Conservation (phyloP, 1,140 invertebrate genomes). For the Grapholita molesta region DNA sequence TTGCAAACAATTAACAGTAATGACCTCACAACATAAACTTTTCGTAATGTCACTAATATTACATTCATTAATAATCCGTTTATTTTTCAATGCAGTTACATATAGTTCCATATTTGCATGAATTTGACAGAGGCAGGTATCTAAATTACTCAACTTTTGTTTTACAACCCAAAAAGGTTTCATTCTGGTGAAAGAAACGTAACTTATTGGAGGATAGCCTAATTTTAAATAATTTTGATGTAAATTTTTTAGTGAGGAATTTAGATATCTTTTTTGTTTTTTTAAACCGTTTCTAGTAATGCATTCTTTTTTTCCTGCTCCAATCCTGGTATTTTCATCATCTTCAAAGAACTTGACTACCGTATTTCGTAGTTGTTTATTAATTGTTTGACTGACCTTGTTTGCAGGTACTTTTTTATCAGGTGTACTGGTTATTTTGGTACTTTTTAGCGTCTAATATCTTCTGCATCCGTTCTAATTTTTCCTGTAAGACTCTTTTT, state of each 20-base stretch:
- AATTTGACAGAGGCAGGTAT: constrained; percentile 9
- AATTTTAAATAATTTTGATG: not conserved
- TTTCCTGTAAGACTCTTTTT: too few species aligned
- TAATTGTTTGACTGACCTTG: too few species aligned
- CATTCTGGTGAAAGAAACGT: not conserved
- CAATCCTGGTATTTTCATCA: constrained; percentile 1
- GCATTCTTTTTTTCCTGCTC: constrained; percentile 14
- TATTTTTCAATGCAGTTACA: not conserved
- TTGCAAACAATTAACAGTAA: too few species aligned
- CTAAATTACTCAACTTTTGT: not conserved
- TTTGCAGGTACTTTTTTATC: too few species aligned
- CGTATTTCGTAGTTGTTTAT: too few species aligned
- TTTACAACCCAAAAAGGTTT: constrained; percentile 11
- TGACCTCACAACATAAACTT: too few species aligned
- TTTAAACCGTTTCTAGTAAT: not conserved
- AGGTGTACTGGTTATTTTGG: too few species aligned
- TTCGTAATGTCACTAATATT: too few species aligned
- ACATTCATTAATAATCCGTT: too few species aligned
- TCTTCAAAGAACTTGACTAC: too few species aligned
- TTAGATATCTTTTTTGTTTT: constrained; percentile 19
- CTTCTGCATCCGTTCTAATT: too few species aligned
- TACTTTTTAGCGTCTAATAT: too few species aligned
- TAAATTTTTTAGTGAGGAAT: not conserved
- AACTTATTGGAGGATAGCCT: not conserved
- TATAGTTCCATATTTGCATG: not conserved